A percentile compares a stretch with the other conserved stretches of the same genome.
Conservation (phyloP, 2,797 vertebrate species). For the Lacerta bilineata region DNA sequence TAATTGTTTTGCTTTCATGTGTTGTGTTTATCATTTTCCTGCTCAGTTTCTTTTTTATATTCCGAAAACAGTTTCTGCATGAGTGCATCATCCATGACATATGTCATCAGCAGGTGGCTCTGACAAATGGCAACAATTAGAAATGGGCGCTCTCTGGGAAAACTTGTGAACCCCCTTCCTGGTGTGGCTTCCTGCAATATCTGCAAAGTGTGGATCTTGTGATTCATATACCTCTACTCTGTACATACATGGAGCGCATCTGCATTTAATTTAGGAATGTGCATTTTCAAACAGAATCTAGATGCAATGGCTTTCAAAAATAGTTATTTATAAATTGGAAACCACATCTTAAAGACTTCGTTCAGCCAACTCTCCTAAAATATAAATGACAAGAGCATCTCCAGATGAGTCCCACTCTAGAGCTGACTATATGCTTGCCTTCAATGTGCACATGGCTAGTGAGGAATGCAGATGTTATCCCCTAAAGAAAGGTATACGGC, state of each 20-base stretch:
- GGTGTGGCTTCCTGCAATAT: constrained; percentile 10
- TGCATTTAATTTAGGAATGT: constrained; percentile 31
- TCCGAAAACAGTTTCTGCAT: constrained; percentile 33
- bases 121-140: constrained; percentile 17
- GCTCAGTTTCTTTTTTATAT: constrained; percentile 23
- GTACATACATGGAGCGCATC: constrained; percentile 16
- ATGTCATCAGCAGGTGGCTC: constrained; percentile 18
- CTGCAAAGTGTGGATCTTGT: neutral
- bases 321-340: constrained; percentile 17
- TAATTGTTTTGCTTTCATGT: constrained; percentile 34
- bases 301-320: constrained; percentile 17
- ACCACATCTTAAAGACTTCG: constrained; percentile 12
- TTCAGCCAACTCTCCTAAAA: constrained; percentile 22
- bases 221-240: constrained; percentile 9
- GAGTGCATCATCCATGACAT: constrained; percentile 31
- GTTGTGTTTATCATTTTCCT: constrained; percentile 36
- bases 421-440: neutral
- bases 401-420: neutral
- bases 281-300: constrained; percentile 22
- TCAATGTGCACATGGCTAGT: neutral
- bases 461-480: neutral
- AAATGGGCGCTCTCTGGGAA: neutral
- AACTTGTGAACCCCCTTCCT: neutral
- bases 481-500: neutral
- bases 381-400: constrained; percentile 5